Evolutionary conservation across 1,140 invertebrate species (phyloP).

Genomic region (Zaprionus gabonicus): DNA sequence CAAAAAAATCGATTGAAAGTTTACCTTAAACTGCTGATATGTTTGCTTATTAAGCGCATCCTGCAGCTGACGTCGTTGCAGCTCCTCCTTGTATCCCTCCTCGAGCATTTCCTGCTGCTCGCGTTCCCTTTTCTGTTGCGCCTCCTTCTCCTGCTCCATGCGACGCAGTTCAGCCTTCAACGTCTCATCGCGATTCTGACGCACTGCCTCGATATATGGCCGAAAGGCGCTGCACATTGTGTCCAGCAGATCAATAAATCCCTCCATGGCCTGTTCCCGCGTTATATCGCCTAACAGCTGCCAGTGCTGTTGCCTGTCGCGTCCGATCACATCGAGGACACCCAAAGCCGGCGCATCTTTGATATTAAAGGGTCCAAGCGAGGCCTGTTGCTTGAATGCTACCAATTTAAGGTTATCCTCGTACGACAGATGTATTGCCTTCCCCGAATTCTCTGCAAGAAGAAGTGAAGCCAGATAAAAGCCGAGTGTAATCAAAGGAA

Average conservation of each 20-base stretch:
- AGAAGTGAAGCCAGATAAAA: slow-evolving; percentile 57
- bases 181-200: slow-evolving; percentile 92
- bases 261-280: slow-evolving; percentile 94
- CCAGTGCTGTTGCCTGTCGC: slow-evolving; percentile 96
- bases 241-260: slow-evolving; percentile 95
- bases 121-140: slow-evolving; percentile 83
- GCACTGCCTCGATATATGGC: slow-evolving; percentile 96
- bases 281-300: slow-evolving; percentile 94
- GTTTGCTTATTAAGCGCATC: slow-evolving; percentile 98
- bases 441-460: slow-evolving; percentile 97
- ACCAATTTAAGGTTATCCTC: slow-evolving; percentile 96
- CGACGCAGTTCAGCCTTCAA: slow-evolving; percentile 79
- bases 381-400: slow-evolving; percentile 96
- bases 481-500: slow-evolving; percentile 22
- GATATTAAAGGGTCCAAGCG: slow-evolving; percentile 92
- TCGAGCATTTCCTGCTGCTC: slow-evolving; percentile 86
- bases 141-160: slow-evolving; percentile 85
- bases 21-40: slow-evolving; percentile 93
- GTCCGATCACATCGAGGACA: slow-evolving; percentile 97
- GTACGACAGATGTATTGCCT: slow-evolving; percentile 96
- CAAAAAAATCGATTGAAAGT: slow-evolving; percentile 51
- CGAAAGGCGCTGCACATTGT: slow-evolving; percentile 94
- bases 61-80: slow-evolving; percentile 93
- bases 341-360: slow-evolving; percentile 93
- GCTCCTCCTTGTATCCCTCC: slow-evolving; percentile 87